Evolutionary conservation across 2,113 vertebrate species (phyloP).

Genomic region (Plestiodon gilberti): DNA sequence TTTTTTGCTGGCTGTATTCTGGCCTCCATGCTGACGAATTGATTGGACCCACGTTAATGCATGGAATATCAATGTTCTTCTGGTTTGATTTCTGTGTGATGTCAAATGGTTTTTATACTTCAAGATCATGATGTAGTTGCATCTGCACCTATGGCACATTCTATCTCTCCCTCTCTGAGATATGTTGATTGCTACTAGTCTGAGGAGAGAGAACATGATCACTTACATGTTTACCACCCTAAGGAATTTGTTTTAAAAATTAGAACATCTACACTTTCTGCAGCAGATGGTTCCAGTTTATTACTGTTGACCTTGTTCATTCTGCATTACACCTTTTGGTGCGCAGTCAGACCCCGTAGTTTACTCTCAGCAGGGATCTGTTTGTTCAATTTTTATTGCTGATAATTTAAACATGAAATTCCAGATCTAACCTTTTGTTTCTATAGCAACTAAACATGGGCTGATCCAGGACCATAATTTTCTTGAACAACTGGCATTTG

Average conservation of each 20-base stretch:
- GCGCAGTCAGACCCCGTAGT: constrained; percentile 47
- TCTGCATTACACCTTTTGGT: constrained; percentile 45
- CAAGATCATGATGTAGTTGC: neutral
- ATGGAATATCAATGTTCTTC: neutral
- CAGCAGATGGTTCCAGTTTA: constrained; percentile 10
- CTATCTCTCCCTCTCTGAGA: neutral
- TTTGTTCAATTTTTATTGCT: constrained; percentile 67
- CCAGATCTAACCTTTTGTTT: constrained; percentile 69
- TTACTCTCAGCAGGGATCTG: constrained; percentile 61
- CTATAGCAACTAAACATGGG: constrained; percentile 75
- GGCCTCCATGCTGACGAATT: constrained; percentile 26
- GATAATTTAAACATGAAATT: constrained; percentile 66
- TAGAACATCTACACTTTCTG: neutral
- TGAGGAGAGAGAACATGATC: constrained; percentile 11
- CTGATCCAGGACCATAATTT: constrained; percentile 64
- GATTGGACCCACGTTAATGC: constrained; percentile 34
- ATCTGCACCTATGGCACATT: neutral
- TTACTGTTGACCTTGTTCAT: constrained; percentile 52
- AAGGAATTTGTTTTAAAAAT: constrained; percentile 16
- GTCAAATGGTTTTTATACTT: constrained; percentile 13
- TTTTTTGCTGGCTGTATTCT: constrained; percentile 49
- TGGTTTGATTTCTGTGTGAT: constrained; percentile 23
- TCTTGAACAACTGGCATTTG: constrained; percentile 70
- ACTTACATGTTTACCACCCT: neutral
- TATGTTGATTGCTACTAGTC: constrained; percentile 4